Percentiles rank a stretch among this genome's conserved stretches.
Evolutionary conservation across 2,797 vertebrate species (phyloP).

Genomic region (Melanotaenia pygmaea): DNA sequence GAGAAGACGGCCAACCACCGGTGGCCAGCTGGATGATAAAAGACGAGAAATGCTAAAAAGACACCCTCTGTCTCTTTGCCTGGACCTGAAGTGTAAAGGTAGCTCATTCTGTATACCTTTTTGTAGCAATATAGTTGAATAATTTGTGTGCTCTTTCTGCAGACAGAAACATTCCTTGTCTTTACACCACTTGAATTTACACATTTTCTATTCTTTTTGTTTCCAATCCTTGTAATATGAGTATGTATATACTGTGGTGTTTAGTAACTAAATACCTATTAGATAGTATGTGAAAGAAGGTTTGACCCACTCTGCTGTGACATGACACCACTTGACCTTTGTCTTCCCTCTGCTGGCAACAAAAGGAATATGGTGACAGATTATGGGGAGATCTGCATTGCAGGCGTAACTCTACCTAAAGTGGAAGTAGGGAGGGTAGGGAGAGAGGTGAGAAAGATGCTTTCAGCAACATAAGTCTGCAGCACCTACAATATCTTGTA

Average conservation of each 20-base stretch:
- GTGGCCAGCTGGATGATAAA: constrained; percentile 95
- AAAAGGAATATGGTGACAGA: constrained; percentile 57
- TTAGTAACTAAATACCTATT: constrained; percentile 25
- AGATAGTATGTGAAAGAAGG: constrained; percentile 16
- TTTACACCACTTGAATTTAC: neutral
- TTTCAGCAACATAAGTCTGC: constrained; percentile 60
- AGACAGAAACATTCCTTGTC: neutral
- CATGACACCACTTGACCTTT: constrained; percentile 55
- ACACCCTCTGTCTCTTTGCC: constrained; percentile 91
- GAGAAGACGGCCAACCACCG: constrained; percentile 91
- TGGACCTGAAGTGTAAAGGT: constrained; percentile 96
- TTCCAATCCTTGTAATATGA: constrained; percentile 13
- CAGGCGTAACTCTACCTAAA: constrained; percentile 75
- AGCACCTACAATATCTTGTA: constrained; percentile 59
- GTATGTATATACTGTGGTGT: constrained; percentile 7
- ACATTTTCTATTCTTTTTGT: constrained; percentile 10
- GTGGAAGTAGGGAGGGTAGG: constrained; percentile 23
- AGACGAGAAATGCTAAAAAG: constrained; percentile 96
- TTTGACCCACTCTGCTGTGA: constrained; percentile 37
- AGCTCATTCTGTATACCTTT: neutral
- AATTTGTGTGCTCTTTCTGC: neutral
- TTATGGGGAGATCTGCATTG: constrained; percentile 79
- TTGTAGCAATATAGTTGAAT: neutral
- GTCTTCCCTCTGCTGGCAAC: constrained; percentile 71
- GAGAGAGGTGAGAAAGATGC: constrained; percentile 28